Conservation (phyloP, 2,113 vertebrate genomes). For the Pterocles gutturalis region DNA sequence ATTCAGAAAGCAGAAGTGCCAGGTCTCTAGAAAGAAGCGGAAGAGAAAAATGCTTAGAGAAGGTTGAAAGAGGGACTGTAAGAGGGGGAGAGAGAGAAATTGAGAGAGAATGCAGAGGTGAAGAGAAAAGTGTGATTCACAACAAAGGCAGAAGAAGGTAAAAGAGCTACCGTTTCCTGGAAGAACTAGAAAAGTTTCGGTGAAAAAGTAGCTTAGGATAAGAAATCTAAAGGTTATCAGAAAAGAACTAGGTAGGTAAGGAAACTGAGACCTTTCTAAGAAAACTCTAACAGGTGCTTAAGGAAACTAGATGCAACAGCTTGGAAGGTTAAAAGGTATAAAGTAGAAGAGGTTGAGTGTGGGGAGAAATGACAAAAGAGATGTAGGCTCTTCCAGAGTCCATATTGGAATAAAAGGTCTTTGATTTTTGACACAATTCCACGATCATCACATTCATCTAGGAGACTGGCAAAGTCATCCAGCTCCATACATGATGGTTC, state of each 20-base stretch:
- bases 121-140: background rate
- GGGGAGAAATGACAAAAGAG: background rate
- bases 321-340: background rate
- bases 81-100: background rate
- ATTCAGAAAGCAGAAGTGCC: background rate
- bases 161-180: background rate
- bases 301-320: background rate
- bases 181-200: background rate
- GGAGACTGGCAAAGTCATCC: background rate
- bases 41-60: background rate
- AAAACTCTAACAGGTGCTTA: background rate
- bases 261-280: background rate
- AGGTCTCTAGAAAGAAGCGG: background rate
- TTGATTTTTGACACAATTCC: background rate
- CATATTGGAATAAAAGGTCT: background rate
- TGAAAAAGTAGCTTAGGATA: background rate
- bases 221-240: background rate
- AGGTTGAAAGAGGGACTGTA: background rate
- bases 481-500: background rate
- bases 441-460: background rate
- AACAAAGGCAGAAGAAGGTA: background rate
- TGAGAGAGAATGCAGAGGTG: background rate
- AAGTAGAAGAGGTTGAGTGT: background rate
- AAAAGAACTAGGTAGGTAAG: background rate
- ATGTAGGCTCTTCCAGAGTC: background rate